Evolutionary conservation across 2,797 vertebrate species (phyloP).

Genomic region (Ambastaia sidthimunki): DNA sequence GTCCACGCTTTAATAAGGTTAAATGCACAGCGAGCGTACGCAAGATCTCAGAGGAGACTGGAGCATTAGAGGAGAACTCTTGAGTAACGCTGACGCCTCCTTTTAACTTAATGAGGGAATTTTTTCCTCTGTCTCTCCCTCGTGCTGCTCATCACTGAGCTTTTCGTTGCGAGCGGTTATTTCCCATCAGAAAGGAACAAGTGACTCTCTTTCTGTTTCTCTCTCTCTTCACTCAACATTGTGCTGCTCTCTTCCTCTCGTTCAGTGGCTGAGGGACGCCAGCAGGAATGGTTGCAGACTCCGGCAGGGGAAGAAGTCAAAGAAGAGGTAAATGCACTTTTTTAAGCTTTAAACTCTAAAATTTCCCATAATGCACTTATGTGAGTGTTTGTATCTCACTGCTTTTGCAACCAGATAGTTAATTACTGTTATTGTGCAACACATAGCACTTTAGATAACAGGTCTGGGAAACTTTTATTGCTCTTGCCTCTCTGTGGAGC

Average conservation of each 20-base stretch:
- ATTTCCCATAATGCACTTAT: background rate
- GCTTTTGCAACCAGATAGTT: background rate
- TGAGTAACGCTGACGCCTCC: conserved; percentile 32
- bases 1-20: conserved; percentile 77
- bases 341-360: background rate
- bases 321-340: conserved; percentile 83
- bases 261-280: conserved; percentile 87
- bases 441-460: conserved; percentile 4
- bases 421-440: background rate
- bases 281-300: conserved; percentile 79
- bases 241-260: conserved; percentile 56
- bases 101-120: conserved; percentile 58
- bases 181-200: conserved; percentile 76
- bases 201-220: conserved; percentile 68
- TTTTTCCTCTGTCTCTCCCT: conserved; percentile 23
- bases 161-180: conserved; percentile 71
- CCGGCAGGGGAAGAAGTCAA: conserved; percentile 84
- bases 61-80: conserved; percentile 46
- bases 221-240: conserved; percentile 53
- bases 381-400: conserved; percentile 9
- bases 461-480: conserved; percentile 9
- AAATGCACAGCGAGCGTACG: conserved; percentile 66
- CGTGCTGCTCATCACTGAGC: conserved; percentile 52
- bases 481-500: background rate
- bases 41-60: conserved; percentile 47